Base-by-base conservation (phyloP, 2,797 vertebrate genomes). In the Sebastes umbrosus region DNA sequence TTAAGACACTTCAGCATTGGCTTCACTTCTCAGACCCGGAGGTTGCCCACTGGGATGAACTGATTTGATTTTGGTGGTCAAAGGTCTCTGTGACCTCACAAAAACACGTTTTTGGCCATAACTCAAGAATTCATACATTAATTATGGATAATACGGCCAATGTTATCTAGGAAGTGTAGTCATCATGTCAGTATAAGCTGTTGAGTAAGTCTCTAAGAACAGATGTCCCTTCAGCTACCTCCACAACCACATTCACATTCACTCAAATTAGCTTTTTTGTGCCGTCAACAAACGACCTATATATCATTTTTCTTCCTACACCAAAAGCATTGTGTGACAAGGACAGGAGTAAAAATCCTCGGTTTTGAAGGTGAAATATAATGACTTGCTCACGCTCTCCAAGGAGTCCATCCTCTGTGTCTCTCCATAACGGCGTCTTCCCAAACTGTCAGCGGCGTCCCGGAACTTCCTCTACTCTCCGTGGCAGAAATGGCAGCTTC, bases 311-410 rank as follows among this genome's bases (percentile, higher is more conserved):
- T 50, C 14, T 24, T 32, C 58, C 32, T 4, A 25, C 46, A 67
- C 11, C 20, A 1, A 32, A 55, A 63, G 70, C 32, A 10, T 3
- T 1, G 6, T 16, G 57, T 75, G 73, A 77, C 79, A 62, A 77
- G 73, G 69, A 76, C 59, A 3, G 27, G 20, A 43, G 27, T 22
- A 39, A 46, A 69, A 68, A 60, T 59, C 39, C 64, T 60, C 9
- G 1, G 6, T 69, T 81, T 73, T 88, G 64, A 89, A 82, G 88
- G 89, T 84, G 85, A 90, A 87, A 81, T 84, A 67, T 86, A 90
- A 87, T 76, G 73, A 85, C 69, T 76, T 27, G 25, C 50, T 60
- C 31, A 3, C 34, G 3, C 55, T 76, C 80, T 69, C 75, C 6
- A 2, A 84, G 85, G 80, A 76, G 65, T 27, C 7, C 13, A 62